phyloP scores from a whole-genome alignment of 1,140 invertebrate species.

The Eurosta solidaginis region DNA sequence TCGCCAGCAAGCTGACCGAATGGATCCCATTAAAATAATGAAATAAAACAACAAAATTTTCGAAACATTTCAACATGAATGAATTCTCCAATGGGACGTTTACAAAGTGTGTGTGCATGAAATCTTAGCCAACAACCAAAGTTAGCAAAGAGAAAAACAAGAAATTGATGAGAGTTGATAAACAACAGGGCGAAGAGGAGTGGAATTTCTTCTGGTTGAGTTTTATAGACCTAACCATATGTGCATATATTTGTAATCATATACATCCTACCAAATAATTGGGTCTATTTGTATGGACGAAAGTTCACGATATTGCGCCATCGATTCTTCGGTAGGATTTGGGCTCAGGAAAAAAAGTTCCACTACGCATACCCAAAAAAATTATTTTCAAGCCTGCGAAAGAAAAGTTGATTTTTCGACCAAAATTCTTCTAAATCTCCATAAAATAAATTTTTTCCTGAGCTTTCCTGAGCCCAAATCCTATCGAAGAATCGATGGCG shows the following conservation, averaged over 20 bases:
- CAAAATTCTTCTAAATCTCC: too few species aligned
- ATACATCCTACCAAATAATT: not conserved
- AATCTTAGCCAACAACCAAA: not conserved
- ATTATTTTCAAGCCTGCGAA: too few species aligned
- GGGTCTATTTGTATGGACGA: too few species aligned
- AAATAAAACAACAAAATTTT: conserved; percentile 59
- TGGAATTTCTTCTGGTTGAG: not conserved
- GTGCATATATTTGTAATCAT: not conserved
- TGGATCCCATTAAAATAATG: conserved; percentile 49
- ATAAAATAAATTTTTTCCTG: too few species aligned
- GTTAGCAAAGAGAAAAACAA: not conserved
- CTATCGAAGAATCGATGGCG: too few species aligned
- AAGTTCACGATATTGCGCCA: too few species aligned
- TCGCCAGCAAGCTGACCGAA: not conserved
- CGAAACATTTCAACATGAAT: conserved; percentile 58
- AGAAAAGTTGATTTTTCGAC: too few species aligned
- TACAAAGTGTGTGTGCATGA: not conserved
- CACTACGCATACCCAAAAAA: too few species aligned
- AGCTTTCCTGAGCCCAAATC: too few species aligned
- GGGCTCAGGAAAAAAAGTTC: too few species aligned
- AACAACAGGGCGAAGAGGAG: not conserved
- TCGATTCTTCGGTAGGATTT: too few species aligned
- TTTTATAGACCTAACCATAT: not conserved
- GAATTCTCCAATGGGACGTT: conserved; percentile 50
- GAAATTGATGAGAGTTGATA: not conserved